Conservation (phyloP, 2,888 invertebrate genomes). For the Caenorhabditis sp. region DNA sequence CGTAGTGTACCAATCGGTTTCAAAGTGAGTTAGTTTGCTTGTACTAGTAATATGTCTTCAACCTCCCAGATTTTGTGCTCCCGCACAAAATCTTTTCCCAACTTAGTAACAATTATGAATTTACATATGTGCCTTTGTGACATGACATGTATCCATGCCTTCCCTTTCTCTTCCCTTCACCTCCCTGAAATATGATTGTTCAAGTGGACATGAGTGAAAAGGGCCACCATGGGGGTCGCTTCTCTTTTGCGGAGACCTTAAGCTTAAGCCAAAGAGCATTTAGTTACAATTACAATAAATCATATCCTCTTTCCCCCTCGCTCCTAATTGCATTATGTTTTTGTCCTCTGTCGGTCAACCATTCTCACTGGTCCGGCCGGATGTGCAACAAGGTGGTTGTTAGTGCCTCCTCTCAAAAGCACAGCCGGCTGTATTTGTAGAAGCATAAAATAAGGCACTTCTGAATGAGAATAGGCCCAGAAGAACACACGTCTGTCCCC, state of each 20-base stretch:
- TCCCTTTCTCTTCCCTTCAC: not conserved
- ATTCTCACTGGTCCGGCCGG: no score
- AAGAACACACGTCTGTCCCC: slow-evolving; percentile 12
- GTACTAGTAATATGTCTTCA: not conserved
- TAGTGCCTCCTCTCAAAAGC: slow-evolving; percentile 26
- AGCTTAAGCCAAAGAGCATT: no score
- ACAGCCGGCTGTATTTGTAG: slow-evolving; percentile 59
- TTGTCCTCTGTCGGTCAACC: no score
- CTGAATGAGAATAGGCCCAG: slow-evolving; percentile 6
- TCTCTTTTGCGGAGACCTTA: no score
- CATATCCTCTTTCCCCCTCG: no score
- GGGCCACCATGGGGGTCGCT: no score
- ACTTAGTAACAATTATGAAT: slow-evolving; percentile 35
- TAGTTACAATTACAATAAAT: not conserved
- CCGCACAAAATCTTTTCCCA: no score
- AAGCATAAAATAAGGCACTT: slow-evolving; percentile 35
- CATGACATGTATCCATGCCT: not conserved
- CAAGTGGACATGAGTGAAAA: not conserved
- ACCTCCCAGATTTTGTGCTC: not conserved
- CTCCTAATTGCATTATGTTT: no score
- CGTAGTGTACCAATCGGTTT: slow-evolving; percentile 39
- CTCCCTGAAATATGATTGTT: slow-evolving; percentile 5
- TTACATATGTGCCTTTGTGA: slow-evolving; percentile 12
- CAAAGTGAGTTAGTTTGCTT: slow-evolving; percentile 26
- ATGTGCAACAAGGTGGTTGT: slow-evolving; percentile 30